These are phyloP conservation scores for Chaenodraco wilsoni DNA, from an alignment of 2,797 vertebrate genomes.

Conservation along the genomic window DNA sequence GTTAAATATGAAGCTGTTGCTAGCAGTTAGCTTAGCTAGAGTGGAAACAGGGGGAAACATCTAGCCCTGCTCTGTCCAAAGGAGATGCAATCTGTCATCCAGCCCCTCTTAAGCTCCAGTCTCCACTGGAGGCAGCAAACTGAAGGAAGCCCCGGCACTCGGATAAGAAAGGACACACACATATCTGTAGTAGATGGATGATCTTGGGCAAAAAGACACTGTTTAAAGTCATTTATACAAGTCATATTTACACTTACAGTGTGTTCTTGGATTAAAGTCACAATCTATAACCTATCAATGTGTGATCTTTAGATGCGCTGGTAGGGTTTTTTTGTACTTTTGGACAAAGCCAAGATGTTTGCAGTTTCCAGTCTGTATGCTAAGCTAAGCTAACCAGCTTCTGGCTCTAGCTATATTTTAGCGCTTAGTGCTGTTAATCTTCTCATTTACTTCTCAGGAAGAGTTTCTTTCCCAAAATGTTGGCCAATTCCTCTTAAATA, in stretches of 20 bases:
- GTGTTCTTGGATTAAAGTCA: background rate
- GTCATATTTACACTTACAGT: background rate
- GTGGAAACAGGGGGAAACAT: background rate
- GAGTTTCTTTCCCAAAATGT: too few relatives aligned
- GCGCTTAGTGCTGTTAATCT: background rate
- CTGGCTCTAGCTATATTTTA: background rate
- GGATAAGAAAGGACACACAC: background rate
- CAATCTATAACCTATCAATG: background rate
- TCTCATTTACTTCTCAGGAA: background rate
- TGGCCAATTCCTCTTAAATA: too few relatives aligned
- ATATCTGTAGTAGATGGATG: too few relatives aligned
- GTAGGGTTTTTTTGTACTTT: background rate
- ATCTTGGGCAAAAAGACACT: background rate
- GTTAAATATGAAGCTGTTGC: background rate
- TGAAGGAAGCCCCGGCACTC: background rate
- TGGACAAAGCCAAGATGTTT: background rate
- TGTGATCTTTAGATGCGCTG: background rate
- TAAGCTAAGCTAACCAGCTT: constrained; percentile 2
- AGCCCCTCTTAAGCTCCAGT: background rate
- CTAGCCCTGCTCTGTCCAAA: too few relatives aligned
- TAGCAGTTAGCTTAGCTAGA: background rate
- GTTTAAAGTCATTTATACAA: too few relatives aligned
- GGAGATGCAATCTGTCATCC: too few relatives aligned
- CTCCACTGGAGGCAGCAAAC: too few relatives aligned
- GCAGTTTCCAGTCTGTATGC: background rate